Base-by-base conservation (phyloP, 2,888 invertebrate species). In the Phyllotreta striolata region DNA sequence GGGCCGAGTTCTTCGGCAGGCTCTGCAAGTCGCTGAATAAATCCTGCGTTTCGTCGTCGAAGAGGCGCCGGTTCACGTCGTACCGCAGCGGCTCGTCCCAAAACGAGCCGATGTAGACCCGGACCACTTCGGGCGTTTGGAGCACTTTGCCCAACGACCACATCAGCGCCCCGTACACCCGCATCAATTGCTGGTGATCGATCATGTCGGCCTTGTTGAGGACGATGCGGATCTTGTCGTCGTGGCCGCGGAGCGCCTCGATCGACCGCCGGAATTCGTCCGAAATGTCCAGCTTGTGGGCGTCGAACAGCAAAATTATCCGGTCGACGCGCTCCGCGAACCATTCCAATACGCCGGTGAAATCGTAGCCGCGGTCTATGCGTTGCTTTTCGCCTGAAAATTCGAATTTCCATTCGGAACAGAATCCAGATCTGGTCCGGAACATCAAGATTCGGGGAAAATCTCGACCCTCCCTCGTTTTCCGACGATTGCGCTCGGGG, bases 121-220 rank as follows among this genome's bases (percentile, higher is more conserved):
- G 85, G 0, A 97, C 96, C n/a, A 99, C 98, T 85, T 99, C 99
- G 0, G 98, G 98, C 6, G 98, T 98, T 80, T 96, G 95, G 70
- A 99, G 84, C 52, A 98, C 98, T 84, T 98, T 98, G 34, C 98
- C 98, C 40, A 99, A 84, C 0, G 98, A 98, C 99, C 99, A 99
- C 99, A 99, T 99, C 59, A 99, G 87, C 1, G 98, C 99, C 44
- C 99, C 99, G 78, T 99, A 99, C 1, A 99, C 95, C 67, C 97
- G 85, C 98, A 99, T 98, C 70, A 99, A 83, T 81, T 98, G 98
- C 80, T 98, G 98, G 79, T 98, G 97, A 81, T 98, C 97, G 54
- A 99, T 93, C 95, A 97, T 97, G 78, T 99, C 99, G 4, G 98
- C 97, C 81, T 99, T 99, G 84, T 99, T 99, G 0, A 99, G 84